phyloP scores from a whole-genome alignment of 2,113 vertebrate species.

The Eptatretus burgeri region DNA sequence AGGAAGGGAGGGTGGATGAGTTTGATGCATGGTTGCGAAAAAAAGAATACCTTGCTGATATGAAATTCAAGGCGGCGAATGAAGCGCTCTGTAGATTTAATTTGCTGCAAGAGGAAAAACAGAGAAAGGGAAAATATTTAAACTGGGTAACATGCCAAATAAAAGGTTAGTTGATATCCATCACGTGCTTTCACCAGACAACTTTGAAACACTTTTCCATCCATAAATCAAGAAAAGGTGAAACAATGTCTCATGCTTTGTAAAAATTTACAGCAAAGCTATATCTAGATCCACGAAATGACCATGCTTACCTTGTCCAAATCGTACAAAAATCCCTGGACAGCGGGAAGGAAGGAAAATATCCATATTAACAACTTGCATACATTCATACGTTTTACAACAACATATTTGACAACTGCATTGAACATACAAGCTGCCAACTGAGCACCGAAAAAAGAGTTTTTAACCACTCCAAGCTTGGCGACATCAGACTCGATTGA shows the following conservation, averaged over 20 bases:
- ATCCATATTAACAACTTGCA: too few species aligned
- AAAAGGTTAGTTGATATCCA: neutral
- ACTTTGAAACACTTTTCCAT: neutral
- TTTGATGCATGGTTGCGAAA: too few species aligned
- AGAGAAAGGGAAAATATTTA: neutral
- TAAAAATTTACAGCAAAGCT: neutral
- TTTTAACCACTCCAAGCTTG: too few species aligned
- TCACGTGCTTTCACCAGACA: neutral
- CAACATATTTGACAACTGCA: too few species aligned
- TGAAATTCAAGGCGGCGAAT: constrained; percentile 69
- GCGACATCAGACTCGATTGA: too few species aligned
- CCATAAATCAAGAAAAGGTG: neutral
- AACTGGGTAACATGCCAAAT: constrained; percentile 7
- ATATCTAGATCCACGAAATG: neutral
- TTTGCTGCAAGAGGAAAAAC: constrained; percentile 29
- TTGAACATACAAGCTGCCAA: too few species aligned
- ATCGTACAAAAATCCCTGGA: constrained; percentile 72
- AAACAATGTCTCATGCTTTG: constrained; percentile 7
- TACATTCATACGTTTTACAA: too few species aligned
- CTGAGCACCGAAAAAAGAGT: too few species aligned
- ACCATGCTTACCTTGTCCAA: constrained; percentile 50
- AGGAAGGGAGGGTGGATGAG: too few species aligned
- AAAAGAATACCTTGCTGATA: constrained; percentile 47
- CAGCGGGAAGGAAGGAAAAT: constrained; percentile 11
- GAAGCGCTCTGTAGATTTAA: constrained; percentile 42